Evolutionary conservation across 2,888 invertebrate genomes (phyloP).

Genomic region (Coelopa pilipes): DNA sequence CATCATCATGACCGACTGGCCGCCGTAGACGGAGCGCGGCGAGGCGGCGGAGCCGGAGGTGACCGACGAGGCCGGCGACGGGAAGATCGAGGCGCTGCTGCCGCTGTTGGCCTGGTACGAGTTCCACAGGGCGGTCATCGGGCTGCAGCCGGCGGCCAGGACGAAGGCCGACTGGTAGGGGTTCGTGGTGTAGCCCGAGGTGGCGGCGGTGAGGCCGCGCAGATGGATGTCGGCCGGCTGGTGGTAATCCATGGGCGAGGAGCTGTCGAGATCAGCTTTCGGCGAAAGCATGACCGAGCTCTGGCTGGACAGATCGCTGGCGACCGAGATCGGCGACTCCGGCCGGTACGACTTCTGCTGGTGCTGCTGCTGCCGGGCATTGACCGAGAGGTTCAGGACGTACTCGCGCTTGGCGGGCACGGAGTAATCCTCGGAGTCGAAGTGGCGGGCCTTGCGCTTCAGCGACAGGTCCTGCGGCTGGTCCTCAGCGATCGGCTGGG

Average conservation of each 20-base stretch:
- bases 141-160: constrained; percentile 59
- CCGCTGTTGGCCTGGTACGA: constrained; percentile 53
- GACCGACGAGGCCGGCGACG: constrained; percentile 55
- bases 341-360: constrained; percentile 9
- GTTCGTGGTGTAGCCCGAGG: constrained; percentile 55
- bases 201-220: constrained; percentile 57
- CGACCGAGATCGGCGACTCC: constrained; percentile 40
- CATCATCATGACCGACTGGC: constrained; percentile 48
- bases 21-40: constrained; percentile 45
- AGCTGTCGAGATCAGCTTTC: constrained; percentile 48
- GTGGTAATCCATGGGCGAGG: constrained; percentile 50
- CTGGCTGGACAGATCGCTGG: constrained; percentile 15
- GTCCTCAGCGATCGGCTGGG: constrained; percentile 46
- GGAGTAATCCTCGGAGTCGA: constrained; percentile 49
- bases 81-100: constrained; percentile 45
- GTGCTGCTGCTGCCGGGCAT: constrained; percentile 35
- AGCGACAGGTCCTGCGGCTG: constrained; percentile 64
- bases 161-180: constrained; percentile 59
- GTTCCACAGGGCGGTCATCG: constrained; percentile 59
- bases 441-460: constrained; percentile 56
- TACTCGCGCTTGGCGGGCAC: constrained; percentile 57
- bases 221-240: constrained; percentile 58
- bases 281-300: constrained; percentile 55
- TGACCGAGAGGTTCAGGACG: constrained; percentile 58
- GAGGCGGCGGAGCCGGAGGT: constrained; percentile 52